Evolutionary conservation across 2,113 vertebrate genomes (phyloP).

Genomic region (Paracanthobrama guichenoti): DNA sequence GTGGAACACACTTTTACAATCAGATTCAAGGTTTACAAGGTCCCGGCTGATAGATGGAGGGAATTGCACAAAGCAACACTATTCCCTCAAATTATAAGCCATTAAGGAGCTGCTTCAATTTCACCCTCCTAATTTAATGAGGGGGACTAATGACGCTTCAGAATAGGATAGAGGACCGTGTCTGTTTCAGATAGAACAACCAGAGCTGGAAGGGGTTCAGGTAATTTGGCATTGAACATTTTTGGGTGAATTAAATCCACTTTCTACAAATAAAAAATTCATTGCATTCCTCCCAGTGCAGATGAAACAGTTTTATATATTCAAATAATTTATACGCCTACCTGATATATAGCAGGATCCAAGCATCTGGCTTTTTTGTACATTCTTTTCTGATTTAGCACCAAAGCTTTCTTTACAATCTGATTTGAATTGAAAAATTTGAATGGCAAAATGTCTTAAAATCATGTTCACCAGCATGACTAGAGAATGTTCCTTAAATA

Average conservation of each 20-base stretch:
- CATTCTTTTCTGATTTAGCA: neutral
- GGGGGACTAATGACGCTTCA: conserved; percentile 49
- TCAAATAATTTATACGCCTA: neutral
- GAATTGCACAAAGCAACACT: neutral
- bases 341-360: neutral
- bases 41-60: neutral
- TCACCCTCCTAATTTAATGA: conserved; percentile 53
- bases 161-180: conserved; percentile 35
- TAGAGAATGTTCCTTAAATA: neutral
- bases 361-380: neutral
- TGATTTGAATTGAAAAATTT: neutral
- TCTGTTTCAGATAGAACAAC: conserved; percentile 2
- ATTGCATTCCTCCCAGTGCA: neutral
- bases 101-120: conserved; percentile 40
- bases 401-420: neutral
- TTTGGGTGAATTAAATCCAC: conserved; percentile 11
- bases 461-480: neutral
- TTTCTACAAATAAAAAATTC: conserved; percentile 37
- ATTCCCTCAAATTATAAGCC: conserved; percentile 21
- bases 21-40: conserved; percentile 7
- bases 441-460: neutral
- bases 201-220: conserved; percentile 7
- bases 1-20: neutral
- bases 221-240: conserved; percentile 39
- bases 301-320: neutral